Base-by-base conservation (phyloP, 92 coral and sea anemone genomes). In the Heliopora coerulea region DNA sequence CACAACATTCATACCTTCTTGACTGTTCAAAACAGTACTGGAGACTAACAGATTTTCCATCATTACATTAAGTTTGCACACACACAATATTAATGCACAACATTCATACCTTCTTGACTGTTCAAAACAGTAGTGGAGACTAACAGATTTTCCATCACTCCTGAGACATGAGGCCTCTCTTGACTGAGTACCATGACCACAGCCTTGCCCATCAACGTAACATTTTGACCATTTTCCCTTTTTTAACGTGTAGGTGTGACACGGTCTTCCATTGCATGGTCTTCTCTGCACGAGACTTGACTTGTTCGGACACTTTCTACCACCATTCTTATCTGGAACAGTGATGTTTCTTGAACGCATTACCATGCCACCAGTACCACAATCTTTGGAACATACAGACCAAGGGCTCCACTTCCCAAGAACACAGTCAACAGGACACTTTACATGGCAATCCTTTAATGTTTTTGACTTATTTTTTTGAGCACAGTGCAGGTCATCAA, bases 361-460 rank as follows among this genome's bases (percentile, higher is more conserved):
- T 17, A 29, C 54, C 23, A 27, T 31, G 21, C 49, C 62, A 70
- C 54, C 52, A 40, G 32, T 29, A 1, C 63, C 77, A 58, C 77
- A 70, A 18, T 17, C 32, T 27, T 21, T 37, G 14, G 63, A 49
- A 70, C 77, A 70, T 31, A 42, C 23, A 10, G 64, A 70, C 77
- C 77, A 70, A 18, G 27, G 40, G 20, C 26, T 17, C 77, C 77
- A 70, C 21, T 31, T 58, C n/a, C 49, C 63, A 19, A 70, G 41
- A 23, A 70, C 50, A 58, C 77, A 70, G 41, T 70, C 77, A 12
- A 70, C 63, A 0, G 77, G 77, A 26, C 77, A 70, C 50, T 56
- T 44, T 30, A 54, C 58, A 49, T 52, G 21, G 23, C 77, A 70
- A 11, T 33, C 63, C 29, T 58, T 62, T 54, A 32, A 32, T 1